phyloP scores from a whole-genome alignment of 2,888 invertebrate genomes.

The Parnassius mnemosyne region DNA sequence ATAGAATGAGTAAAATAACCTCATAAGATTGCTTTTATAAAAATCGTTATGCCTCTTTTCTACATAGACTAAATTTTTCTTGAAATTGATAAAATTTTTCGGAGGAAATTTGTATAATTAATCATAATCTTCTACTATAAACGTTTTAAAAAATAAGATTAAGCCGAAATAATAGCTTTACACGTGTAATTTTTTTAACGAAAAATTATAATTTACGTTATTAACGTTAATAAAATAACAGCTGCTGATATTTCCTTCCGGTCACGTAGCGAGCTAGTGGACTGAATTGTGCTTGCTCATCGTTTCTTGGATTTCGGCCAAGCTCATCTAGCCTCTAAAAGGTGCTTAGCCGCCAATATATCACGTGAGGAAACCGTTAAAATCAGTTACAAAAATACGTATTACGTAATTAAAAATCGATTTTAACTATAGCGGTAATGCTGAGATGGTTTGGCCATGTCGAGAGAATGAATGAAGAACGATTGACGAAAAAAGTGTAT shows the following conservation, averaged over 20 bases:
- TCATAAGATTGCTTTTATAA: neutral
- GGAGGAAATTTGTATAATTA: too few species aligned
- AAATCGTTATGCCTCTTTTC: too few species aligned
- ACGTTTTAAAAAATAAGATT: too few species aligned
- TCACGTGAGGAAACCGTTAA: constrained; percentile 24
- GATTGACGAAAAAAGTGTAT: too few species aligned
- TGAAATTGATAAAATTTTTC: too few species aligned
- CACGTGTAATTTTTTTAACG: neutral
- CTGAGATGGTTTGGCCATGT: too few species aligned
- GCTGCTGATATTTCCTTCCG: constrained; percentile 31
- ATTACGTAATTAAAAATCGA: constrained; percentile 16
- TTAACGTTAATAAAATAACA: constrained; percentile 32
- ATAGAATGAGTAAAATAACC: constrained; percentile 8
- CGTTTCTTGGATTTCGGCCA: constrained; percentile 33
- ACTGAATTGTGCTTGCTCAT: constrained; percentile 31
- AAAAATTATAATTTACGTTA: neutral
- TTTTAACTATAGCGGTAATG: neutral
- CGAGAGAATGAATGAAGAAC: too few species aligned
- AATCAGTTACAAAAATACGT: constrained; percentile 18
- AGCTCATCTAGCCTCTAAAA: constrained; percentile 39
- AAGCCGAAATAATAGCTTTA: too few species aligned
- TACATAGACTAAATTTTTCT: too few species aligned
- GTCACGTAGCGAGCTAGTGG: constrained; percentile 28
- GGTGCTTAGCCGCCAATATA: constrained; percentile 40
- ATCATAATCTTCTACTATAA: too few species aligned